Percentiles rank a stretch among this genome's conserved stretches.
Conservation (phyloP, 1,140 invertebrate species). For the Leptinotarsa lineolata region DNA sequence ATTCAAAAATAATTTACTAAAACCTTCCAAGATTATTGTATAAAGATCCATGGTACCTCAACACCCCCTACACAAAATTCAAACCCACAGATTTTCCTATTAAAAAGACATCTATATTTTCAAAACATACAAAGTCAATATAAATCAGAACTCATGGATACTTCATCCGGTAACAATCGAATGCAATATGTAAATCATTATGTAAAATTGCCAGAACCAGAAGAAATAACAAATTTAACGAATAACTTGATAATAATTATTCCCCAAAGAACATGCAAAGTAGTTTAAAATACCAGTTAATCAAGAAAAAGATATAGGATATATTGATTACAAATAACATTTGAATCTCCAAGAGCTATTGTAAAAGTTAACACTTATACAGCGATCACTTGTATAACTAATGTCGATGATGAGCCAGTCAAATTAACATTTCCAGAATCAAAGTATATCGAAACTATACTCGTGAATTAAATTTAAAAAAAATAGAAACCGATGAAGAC, state of each 20-base stretch:
- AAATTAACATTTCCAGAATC: not conserved
- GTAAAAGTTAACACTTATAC: not conserved
- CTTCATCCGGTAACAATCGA: not conserved
- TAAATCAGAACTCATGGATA: not conserved
- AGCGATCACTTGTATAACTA: not conserved
- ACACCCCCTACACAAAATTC: not conserved
- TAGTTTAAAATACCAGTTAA: not conserved
- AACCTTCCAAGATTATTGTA: not conserved
- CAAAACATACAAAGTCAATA: not conserved
- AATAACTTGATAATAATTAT: not conserved
- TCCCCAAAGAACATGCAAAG: not conserved
- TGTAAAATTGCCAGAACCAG: not conserved
- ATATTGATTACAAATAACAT: not conserved
- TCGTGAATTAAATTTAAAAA: not conserved
- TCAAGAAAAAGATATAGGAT: not conserved
- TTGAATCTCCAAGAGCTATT: not conserved
- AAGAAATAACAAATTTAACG: not conserved
- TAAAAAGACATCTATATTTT: not conserved
- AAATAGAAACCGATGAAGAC: conserved; percentile 1
- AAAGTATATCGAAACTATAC: not conserved
- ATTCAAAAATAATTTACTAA: not conserved
- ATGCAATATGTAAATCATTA: too few relatives aligned
- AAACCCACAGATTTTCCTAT: not conserved
- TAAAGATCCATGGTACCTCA: not conserved
- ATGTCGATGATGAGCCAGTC: not conserved